Evolutionary conservation across 2,888 invertebrate species (phyloP), one percentile per base, ranked within the genome.

Genomic region (Ectobius pallidus): DNA sequence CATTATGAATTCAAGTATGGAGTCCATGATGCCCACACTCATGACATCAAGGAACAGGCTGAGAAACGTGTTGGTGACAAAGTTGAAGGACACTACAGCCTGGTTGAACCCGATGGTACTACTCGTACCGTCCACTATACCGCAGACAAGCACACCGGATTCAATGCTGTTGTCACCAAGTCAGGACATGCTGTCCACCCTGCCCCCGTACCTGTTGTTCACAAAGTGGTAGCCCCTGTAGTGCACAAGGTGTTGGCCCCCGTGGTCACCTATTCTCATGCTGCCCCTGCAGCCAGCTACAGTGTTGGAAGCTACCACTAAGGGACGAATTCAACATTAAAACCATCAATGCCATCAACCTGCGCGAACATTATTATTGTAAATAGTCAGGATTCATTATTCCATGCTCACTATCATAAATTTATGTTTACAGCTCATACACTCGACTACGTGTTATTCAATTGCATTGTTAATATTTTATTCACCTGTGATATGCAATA

Each of bases 141-240:
- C 32, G 87, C 88, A 22, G 87, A 87, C 70, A 74, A 75, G 71
- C 75, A 76, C 77, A 77, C 78, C 84, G 86, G 86, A 79, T 86
- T 86, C 83, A 85, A 86, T 82, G 86, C 86, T 61, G 81, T 85
- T 76, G 86, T 87, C 7, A 34, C 25, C 44, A 67, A 87, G 81
- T 84, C 87, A 27, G 90, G 89, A 62, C 90, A 90, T 78, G 86
- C 88, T 18, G 85, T 85, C 0, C 88, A 88, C 80, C 87, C 88
- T 18, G 4, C 58, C 16, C 46, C 46, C 18, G 46, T 46, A 4
- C n/a, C n/a, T n/a, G n/a, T n/a, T n/a, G n/a, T n/a, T n/a, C n/a
- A n/a, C n/a, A 46, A 46, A n/a, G 46, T 39, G n/a, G 63, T 32
- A 16, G 46, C 18, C 7, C 65, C 27, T 1, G 27, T 27, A 7